phyloP scores from a whole-genome alignment of 2,888 invertebrate genomes.

The Patella depressa region DNA sequence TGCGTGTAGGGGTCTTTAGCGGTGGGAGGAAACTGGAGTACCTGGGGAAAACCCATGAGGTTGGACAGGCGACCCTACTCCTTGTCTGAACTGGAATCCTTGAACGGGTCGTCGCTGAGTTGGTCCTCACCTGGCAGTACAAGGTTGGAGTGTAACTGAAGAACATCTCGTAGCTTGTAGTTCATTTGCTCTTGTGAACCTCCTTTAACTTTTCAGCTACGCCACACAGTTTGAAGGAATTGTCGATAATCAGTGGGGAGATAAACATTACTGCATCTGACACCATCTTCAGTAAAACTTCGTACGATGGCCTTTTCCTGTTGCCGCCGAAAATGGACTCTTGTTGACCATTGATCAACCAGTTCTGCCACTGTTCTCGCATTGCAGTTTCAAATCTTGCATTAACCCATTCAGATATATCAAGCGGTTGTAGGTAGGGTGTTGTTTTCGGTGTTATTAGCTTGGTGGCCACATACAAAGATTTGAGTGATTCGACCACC shows the following conservation, averaged over 20 bases:
- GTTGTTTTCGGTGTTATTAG: slow-evolving; percentile 4
- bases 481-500: slow-evolving; percentile 19
- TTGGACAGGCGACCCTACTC: no score
- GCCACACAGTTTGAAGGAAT: slow-evolving; percentile 15
- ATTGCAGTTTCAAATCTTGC: slow-evolving; percentile 11
- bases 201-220: slow-evolving; percentile 7
- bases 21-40: no score
- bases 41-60: no score
- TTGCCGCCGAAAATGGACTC: not conserved
- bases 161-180: slow-evolving; percentile 15
- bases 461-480: slow-evolving; percentile 9
- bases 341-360: not conserved
- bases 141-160: not conserved
- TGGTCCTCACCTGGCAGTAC: not conserved
- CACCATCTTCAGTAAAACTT: not conserved
- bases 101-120: no score
- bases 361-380: slow-evolving; percentile 14
- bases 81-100: no score
- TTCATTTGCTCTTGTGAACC: slow-evolving; percentile 12
- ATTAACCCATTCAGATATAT: slow-evolving; percentile 2
- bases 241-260: slow-evolving; percentile 10
- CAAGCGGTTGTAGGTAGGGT: not conserved
- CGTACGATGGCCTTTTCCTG: not conserved
- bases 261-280: not conserved
- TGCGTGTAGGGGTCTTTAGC: no score